Conservation (phyloP, 2,113 vertebrate genomes). For the Coryphaenoides rupestris region DNA sequence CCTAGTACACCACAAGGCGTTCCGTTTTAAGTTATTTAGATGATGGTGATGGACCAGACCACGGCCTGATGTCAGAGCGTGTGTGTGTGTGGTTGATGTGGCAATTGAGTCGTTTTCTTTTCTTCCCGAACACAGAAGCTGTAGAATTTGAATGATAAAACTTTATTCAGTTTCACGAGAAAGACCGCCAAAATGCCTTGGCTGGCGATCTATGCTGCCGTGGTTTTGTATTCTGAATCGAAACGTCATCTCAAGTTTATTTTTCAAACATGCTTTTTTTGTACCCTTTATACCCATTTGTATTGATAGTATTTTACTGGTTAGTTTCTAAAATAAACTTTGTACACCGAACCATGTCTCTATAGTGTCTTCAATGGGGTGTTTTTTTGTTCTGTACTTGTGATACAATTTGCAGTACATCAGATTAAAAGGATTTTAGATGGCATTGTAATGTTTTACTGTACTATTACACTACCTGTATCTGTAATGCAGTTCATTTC, state of each 20-base stretch:
- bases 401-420: too few relatives aligned
- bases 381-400: too few relatives aligned
- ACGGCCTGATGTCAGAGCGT: neutral
- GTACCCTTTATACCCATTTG: constrained; percentile 60
- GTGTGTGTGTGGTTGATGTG: neutral
- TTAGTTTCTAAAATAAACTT: constrained; percentile 60
- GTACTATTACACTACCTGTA: too few relatives aligned
- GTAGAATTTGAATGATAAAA: neutral
- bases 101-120: neutral
- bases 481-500: too few relatives aligned
- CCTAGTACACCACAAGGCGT: neutral
- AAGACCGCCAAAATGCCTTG: constrained; percentile 53
- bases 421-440: too few relatives aligned
- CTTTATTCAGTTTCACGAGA: constrained; percentile 7
- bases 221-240: constrained; percentile 55
- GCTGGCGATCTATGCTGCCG: constrained; percentile 33
- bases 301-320: constrained; percentile 59
- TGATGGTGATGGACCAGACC: neutral
- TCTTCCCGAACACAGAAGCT: neutral
- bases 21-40: neutral
- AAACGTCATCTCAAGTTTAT: constrained; percentile 62
- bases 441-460: too few relatives aligned
- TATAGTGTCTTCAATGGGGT: neutral
- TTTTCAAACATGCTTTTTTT: constrained; percentile 56
- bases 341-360: constrained; percentile 23